Conservation (phyloP, 2,888 invertebrate genomes). For the Eutolmus rufibarbis region DNA sequence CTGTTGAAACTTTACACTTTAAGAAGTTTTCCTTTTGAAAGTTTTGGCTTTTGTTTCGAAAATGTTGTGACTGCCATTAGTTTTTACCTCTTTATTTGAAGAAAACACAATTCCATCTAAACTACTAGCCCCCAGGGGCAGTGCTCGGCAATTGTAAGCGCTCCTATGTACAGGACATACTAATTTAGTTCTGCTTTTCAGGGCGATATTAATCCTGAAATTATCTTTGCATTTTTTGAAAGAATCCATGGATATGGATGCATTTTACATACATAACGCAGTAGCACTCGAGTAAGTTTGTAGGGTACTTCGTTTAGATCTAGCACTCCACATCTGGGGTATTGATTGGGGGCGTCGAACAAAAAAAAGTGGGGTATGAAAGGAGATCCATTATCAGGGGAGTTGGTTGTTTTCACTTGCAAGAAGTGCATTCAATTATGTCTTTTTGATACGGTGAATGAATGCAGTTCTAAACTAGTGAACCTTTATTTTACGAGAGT, state of each 20-base stretch:
- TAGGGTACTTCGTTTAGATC: background rate
- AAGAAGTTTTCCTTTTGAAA: background rate
- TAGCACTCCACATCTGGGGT: background rate
- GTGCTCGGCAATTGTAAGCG: background rate
- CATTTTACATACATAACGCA: background rate
- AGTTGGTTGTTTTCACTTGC: background rate
- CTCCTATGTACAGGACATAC: background rate
- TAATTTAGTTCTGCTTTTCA: background rate
- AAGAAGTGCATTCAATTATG: background rate
- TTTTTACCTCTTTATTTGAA: background rate
- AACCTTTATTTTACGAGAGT: background rate
- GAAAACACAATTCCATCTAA: background rate
- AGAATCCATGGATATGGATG: background rate
- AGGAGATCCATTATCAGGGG: background rate
- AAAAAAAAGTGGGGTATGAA: background rate
- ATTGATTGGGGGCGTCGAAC: background rate
- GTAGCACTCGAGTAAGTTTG: background rate
- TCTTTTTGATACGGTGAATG: background rate
- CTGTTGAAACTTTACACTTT: conserved; percentile 20
- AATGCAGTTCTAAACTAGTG: background rate
- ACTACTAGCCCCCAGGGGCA: background rate
- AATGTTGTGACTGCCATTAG: background rate
- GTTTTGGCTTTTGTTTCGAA: background rate
- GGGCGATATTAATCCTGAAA: background rate
- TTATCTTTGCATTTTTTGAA: background rate